phyloP scores from a whole-genome alignment of 2,888 invertebrate genomes.

The Mythimna vitellina region DNA sequence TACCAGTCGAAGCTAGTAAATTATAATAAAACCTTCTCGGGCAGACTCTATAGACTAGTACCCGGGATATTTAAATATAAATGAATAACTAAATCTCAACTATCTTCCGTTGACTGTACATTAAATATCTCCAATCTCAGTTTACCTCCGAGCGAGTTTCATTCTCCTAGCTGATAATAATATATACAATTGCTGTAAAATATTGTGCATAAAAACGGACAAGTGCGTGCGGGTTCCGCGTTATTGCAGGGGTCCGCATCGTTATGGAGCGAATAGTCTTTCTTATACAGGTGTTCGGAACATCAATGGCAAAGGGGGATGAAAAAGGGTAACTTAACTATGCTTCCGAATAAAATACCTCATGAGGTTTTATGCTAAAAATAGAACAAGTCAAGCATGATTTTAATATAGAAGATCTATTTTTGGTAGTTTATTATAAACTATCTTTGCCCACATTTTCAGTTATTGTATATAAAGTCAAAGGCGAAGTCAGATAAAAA shows the following conservation, averaged over 20 bases:
- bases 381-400: background rate
- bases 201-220: slow-evolving; percentile 44
- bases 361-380: slow-evolving; percentile 1
- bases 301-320: slow-evolving; percentile 28
- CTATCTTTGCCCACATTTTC: no score
- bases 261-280: slow-evolving; percentile 35
- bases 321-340: slow-evolving; percentile 4
- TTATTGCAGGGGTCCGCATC: slow-evolving; percentile 38
- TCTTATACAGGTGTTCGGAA: slow-evolving; percentile 40
- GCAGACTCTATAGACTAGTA: no score
- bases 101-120: background rate
- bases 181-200: slow-evolving; percentile 25
- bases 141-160: slow-evolving; percentile 17
- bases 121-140: background rate
- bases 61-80: no score
- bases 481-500: no score
- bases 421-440: no score
- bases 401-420: no score
- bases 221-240: slow-evolving; percentile 36
- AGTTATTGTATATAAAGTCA: no score
- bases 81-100: background rate
- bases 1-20: background rate
- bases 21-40: background rate
- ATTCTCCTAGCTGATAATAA: slow-evolving; percentile 8
- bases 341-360: slow-evolving; percentile 11